Conservation (phyloP, 2,888 invertebrate species). For the Tiliacea citrago region DNA sequence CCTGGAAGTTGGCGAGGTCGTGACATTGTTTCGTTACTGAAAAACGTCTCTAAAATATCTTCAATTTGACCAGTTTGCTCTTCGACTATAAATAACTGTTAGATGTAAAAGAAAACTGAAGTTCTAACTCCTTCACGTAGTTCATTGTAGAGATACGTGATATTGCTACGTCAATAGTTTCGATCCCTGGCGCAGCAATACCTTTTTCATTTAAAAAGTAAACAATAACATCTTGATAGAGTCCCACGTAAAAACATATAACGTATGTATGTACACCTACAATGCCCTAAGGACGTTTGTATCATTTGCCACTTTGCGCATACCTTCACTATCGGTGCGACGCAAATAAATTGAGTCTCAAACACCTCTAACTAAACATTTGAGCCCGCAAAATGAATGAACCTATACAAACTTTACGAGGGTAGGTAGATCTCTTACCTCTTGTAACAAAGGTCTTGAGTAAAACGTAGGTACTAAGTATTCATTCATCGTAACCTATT, state of each 20-base stretch:
- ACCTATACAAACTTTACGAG: slow-evolving; percentile 23
- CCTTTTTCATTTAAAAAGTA: slow-evolving; percentile 36
- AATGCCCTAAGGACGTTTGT: slow-evolving; percentile 9
- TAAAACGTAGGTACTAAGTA: slow-evolving; percentile 14
- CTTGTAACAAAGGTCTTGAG: slow-evolving; percentile 38
- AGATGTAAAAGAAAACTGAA: slow-evolving; percentile 42
- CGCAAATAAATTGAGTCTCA: slow-evolving; percentile 36
- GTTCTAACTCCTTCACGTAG: slow-evolving; percentile 50
- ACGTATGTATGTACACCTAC: not conserved
- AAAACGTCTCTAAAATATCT: not conserved
- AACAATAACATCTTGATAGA: slow-evolving; percentile 25
- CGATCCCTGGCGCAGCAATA: slow-evolving; percentile 20
- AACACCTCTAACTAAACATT: slow-evolving; percentile 38
- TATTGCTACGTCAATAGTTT: slow-evolving; percentile 36
- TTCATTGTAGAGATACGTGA: slow-evolving; percentile 42
- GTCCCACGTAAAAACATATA: slow-evolving; percentile 4
- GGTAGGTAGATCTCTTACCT: slow-evolving; percentile 25
- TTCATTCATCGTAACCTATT: slow-evolving; percentile 54
- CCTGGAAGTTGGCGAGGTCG: not conserved
- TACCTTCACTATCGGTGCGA: slow-evolving; percentile 9
- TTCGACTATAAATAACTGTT: slow-evolving; percentile 35
- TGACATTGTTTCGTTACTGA: not conserved
- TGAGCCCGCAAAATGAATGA: slow-evolving; percentile 28
- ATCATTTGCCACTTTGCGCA: slow-evolving; percentile 24
- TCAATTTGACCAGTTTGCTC: slow-evolving; percentile 12